phyloP scores from a whole-genome alignment of 2,888 invertebrate genomes.

The Patella caerulea region DNA sequence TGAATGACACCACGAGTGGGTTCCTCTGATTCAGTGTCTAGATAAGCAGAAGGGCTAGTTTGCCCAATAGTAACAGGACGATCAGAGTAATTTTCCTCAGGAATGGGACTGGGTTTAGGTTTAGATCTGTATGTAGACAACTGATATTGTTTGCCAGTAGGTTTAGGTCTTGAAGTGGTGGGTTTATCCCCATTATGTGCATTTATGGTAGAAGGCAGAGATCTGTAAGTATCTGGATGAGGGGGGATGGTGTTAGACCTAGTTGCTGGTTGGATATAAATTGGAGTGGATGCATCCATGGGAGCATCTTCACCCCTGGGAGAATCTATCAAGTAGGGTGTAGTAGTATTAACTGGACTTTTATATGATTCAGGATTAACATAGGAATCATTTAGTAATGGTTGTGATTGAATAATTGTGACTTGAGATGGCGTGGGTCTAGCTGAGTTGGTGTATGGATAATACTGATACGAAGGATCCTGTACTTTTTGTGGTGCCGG shows the following conservation, averaged over 20 bases:
- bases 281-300: neutral
- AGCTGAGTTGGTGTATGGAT: neutral
- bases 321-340: neutral
- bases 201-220: neutral
- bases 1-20: neutral
- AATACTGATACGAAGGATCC: neutral
- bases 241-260: neutral
- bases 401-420: neutral
- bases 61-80: neutral
- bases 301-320: neutral
- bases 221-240: neutral
- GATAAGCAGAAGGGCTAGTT: neutral
- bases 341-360: neutral
- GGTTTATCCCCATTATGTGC: neutral
- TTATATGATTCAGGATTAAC: neutral
- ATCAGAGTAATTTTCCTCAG: neutral
- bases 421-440: neutral
- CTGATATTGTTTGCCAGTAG: neutral
- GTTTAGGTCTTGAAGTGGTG: neutral
- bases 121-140: neutral
- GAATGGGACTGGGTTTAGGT: neutral
- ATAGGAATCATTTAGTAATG: neutral
- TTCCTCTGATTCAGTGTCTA: neutral
- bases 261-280: neutral
- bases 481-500: neutral